Evolutionary conservation across 2,888 invertebrate genomes (phyloP).

Genomic region (Calephelis perditalis): DNA sequence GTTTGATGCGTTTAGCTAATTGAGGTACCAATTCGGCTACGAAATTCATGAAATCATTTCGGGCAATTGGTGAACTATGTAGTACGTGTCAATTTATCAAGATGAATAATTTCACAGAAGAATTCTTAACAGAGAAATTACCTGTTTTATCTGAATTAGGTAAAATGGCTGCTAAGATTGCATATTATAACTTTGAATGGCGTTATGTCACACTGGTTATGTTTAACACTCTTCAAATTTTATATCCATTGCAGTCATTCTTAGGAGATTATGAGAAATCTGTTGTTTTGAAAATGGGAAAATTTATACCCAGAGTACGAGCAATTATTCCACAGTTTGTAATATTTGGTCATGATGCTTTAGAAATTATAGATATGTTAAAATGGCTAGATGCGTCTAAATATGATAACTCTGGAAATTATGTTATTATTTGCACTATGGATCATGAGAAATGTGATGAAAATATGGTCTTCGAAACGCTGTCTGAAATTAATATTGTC

Average conservation of each 20-base stretch:
- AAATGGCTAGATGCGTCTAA: conserved; percentile 37
- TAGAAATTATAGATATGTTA: conserved; percentile 38
- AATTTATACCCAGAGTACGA: conserved; percentile 32
- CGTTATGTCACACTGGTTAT: conserved; percentile 45
- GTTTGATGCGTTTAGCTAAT: neutral
- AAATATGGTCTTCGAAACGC: conserved; percentile 37
- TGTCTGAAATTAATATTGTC: conserved; percentile 35
- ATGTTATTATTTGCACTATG: conserved; percentile 41
- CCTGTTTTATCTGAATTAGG: conserved; percentile 36
- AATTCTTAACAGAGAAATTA: neutral
- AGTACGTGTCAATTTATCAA: neutral
- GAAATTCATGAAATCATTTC: neutral
- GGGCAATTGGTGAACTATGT: neutral
- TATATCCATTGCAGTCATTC: conserved; percentile 41
- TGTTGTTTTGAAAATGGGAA: conserved; percentile 39
- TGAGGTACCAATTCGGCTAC: neutral
- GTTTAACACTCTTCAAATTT: conserved; percentile 35
- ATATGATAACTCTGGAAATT: conserved; percentile 46
- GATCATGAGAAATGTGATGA: conserved; percentile 39
- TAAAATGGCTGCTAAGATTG: conserved; percentile 47
- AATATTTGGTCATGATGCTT: conserved; percentile 40
- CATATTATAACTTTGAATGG: conserved; percentile 51
- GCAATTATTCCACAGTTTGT: conserved; percentile 41
- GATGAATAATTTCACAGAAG: conserved; percentile 7
- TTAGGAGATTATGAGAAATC: conserved; percentile 39